These are phyloP conservation scores for Candoia aspera DNA, from an alignment of 2,113 vertebrate genomes.

Conservation along the genomic window DNA sequence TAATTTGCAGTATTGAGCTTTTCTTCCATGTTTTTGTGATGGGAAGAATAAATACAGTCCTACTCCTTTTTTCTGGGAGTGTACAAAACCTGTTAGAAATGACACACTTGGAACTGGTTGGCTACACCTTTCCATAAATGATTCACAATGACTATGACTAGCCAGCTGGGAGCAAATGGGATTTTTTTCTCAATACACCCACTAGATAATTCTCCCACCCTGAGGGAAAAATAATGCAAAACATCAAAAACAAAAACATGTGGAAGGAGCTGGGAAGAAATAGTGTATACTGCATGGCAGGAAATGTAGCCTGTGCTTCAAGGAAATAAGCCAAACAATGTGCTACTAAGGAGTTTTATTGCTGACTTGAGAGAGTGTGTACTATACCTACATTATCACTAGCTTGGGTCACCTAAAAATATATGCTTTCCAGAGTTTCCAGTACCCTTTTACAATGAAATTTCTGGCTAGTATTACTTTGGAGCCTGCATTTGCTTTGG, in stretches of 20 bases:
- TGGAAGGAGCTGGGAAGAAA: neutral
- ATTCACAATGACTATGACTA: neutral
- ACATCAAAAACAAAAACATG: neutral
- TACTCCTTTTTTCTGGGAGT: neutral
- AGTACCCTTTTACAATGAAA: neutral
- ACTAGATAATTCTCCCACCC: neutral
- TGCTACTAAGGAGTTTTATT: neutral
- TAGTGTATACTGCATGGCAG: neutral
- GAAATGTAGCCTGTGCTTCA: neutral
- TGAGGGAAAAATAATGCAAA: neutral
- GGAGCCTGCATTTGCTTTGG: too few species aligned
- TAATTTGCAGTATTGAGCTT: neutral
- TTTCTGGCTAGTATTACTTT: neutral
- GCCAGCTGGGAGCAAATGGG: neutral
- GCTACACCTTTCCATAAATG: neutral
- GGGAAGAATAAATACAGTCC: neutral
- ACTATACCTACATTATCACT: neutral
- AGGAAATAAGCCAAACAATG: neutral
- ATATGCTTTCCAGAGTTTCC: neutral
- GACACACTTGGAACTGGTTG: neutral
- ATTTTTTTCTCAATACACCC: neutral
- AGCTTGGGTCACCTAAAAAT: neutral
- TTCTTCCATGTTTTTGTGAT: neutral
- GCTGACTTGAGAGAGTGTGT: neutral
- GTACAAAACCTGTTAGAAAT: neutral